phyloP scores from a whole-genome alignment of 2,113 vertebrate species.

The Oryzias woworae region DNA sequence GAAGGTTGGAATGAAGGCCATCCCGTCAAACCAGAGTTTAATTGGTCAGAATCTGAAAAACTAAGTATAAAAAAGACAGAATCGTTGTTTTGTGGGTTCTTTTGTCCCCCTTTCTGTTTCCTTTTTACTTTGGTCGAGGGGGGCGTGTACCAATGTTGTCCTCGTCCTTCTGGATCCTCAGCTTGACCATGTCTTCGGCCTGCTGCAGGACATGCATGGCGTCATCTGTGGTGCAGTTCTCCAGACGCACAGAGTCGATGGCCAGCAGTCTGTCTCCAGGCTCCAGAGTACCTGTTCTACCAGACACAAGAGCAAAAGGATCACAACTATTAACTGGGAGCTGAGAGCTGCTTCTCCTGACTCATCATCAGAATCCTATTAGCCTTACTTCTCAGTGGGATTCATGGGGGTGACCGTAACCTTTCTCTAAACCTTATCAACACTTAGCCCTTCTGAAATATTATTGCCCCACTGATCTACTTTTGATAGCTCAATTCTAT shows the following conservation, averaged over 20 bases:
- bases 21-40: too few relatives aligned
- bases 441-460: slow-evolving; percentile 49
- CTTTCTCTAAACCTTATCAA: slow-evolving; percentile 53
- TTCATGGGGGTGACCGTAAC: slow-evolving; percentile 52
- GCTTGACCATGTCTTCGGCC: slow-evolving; percentile 95
- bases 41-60: too few relatives aligned
- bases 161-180: slow-evolving; percentile 95
- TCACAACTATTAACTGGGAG: slow-evolving; percentile 32
- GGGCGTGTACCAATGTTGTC: slow-evolving; percentile 88
- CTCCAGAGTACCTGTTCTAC: slow-evolving; percentile 94
- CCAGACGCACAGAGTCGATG: slow-evolving; percentile 92
- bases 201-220: slow-evolving; percentile 92
- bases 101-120: not conserved
- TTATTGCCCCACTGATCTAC: slow-evolving; percentile 57
- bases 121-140: not conserved
- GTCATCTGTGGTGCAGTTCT: slow-evolving; percentile 94
- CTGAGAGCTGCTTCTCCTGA: slow-evolving; percentile 25
- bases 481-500: slow-evolving; percentile 64
- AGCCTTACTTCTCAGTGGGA: slow-evolving; percentile 32
- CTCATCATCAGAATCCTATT: slow-evolving; percentile 59
- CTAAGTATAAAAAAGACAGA: too few relatives aligned
- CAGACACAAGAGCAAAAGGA: slow-evolving; percentile 33
- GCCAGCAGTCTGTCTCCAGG: slow-evolving; percentile 95
- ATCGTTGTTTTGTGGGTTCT: too few relatives aligned
- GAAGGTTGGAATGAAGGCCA: too few relatives aligned